Base-by-base conservation (phyloP, 2,797 vertebrate genomes). In the Anomalospiza imberbis region DNA sequence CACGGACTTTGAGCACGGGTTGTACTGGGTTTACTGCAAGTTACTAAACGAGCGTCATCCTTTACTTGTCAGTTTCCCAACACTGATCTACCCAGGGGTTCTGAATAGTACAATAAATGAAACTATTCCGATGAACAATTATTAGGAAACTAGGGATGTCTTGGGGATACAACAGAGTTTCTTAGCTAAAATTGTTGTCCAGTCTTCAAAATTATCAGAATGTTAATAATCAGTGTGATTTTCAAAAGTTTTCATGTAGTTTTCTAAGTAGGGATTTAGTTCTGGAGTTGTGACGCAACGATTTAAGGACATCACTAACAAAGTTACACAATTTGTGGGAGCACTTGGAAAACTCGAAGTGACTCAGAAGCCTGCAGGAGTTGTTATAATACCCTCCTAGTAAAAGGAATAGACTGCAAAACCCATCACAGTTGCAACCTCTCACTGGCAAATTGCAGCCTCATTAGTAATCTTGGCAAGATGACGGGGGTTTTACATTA, bases 381-480 rank as follows among this genome's bases (percentile, higher is more conserved):
- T 78, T 76, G 62, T 60, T 84, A 38, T 34, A 61, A 17, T 42
- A 65, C 45, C 24, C 42, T 72, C 47, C 82, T 19, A 54, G 58
- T 17, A 13, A 36, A 72, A 87, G 62, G 28, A 85, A 67, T 72
- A 66, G 63, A 20, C 61, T 92, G 65, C 68, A 89, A 92, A 89
- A 36, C 29, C 63, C 63, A 66, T 81, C 81, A 78, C 32, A 72
- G 20, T 77, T 61, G 53, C 84, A 85, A 44, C 86, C 57, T 79
- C 84, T 76, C 32, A 5, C 31, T 77, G 86, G 91, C 65, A 93
- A 85, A 89, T 74, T 83, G 81, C 84, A 83, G 75, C 78, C 89
- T 95, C 71, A 57, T 96, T 93, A 95, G 78, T 54, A 91, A 80
- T 67, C 84, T 58, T 95, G 92, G 84, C 81, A 85, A 72, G 65